Base-by-base conservation (phyloP, 2,797 vertebrate species). In the Gymnothorax reevesii region DNA sequence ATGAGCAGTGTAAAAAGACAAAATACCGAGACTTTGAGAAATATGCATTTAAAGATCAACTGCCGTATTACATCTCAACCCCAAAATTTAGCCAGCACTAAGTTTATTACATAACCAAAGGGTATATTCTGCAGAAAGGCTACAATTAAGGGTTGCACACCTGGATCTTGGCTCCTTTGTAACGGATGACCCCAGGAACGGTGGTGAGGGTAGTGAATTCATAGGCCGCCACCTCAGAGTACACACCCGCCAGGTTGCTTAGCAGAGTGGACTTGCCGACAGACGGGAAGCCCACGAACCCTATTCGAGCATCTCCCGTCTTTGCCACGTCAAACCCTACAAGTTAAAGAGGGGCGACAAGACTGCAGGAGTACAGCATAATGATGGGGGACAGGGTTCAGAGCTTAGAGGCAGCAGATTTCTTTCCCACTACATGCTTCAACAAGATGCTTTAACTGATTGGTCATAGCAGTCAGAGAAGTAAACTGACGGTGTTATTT, bases 131-230 rank as follows among this genome's bases (percentile, higher is more conserved):
- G 20, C 6, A 64, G 6, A 64, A 64, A 64, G 62, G 10, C 20
- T n/a, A 22, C 20, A n/a, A 7, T 22, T 55, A 57, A 49, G 27
- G 57, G 69, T 3, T 83, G 7, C 17, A 17, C 42, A 99, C 99
- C 97, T 99, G 98, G 88, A 99, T 99, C 94, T 99, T 99, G 92
- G 98, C 98, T 86, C 98, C 99, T 94, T 99, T 99, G 92, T 99
- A 99, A 84, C 98, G 97, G 91, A 99, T 99, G 85, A 99, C 98
- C 79, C 98, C 98, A 10, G 98, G 99, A 84, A 99, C 98, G 0
- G 99, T 99, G 0, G 99, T 99, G 27, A 99, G 94, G 0, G 99
- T 99, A 60, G 99, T 99, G 93, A 99, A 99, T 89, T 99, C 99
- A 4, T 99, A 99, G 0, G 98, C 98, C 4, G 99, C 99, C 20